A percentile compares a stretch with the other conserved stretches of the same genome.
phyloP scores from a whole-genome alignment of 2,797 vertebrate genomes.

The Atherinosoma microstoma region DNA sequence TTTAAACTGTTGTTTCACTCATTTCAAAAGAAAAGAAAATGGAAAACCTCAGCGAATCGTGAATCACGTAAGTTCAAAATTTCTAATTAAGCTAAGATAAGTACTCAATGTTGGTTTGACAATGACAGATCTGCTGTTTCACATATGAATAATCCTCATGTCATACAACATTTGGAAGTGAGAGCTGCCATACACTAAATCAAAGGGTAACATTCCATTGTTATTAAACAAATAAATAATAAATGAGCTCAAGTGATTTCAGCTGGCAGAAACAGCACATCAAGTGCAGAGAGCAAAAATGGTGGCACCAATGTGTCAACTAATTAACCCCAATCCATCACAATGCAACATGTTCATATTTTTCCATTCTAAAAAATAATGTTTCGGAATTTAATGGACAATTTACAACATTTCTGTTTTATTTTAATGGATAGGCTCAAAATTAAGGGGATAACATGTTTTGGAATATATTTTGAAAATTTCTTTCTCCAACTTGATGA shows the following conservation, averaged over 20 bases:
- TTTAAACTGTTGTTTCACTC: too few relatives aligned
- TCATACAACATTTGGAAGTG: not conserved
- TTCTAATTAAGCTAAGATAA: not conserved
- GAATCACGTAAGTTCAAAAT: too few relatives aligned
- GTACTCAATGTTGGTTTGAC: not conserved
- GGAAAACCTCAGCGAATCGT: too few relatives aligned
- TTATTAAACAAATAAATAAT: not conserved
- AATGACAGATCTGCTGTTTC: too few relatives aligned
- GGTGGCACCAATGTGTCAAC: not conserved
- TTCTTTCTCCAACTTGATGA: not conserved
- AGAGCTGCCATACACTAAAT: not conserved
- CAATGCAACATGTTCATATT: not conserved
- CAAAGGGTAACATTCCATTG: not conserved
- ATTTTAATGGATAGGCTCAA: not conserved
- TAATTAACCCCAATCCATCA: not conserved
- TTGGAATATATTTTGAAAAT: not conserved
- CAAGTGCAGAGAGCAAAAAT: not conserved
- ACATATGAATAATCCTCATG: too few relatives aligned
- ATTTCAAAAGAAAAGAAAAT: too few relatives aligned
- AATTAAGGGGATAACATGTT: not conserved
- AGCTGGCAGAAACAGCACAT: not conserved
- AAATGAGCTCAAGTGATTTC: not conserved
- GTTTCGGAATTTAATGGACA: too few relatives aligned
- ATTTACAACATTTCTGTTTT: not conserved
- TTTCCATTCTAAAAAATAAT: too few relatives aligned